phyloP scores from a whole-genome alignment of 2,113 vertebrate genomes.

The Haplotaxodon microlepis region DNA sequence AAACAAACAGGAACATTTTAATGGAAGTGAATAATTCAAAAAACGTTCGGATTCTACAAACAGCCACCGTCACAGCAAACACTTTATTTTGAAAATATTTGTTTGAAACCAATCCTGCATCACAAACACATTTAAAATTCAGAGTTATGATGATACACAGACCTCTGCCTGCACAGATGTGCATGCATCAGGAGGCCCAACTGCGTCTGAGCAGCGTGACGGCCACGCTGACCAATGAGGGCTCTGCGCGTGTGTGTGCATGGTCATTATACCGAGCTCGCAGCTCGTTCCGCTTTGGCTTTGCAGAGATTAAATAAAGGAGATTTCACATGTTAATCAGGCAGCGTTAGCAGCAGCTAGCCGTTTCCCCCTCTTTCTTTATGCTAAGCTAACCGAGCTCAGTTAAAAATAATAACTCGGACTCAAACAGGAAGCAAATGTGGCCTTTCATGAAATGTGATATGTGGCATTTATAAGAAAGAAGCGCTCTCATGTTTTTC shows the following conservation, averaged over 20 bases:
- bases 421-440: neutral
- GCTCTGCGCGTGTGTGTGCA: neutral
- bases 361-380: neutral
- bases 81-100: neutral
- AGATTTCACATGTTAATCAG: neutral
- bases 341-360: neutral
- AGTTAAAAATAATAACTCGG: neutral
- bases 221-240: neutral
- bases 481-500: neutral
- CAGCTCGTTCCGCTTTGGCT: neutral
- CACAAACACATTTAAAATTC: neutral
- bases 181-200: neutral
- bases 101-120: neutral
- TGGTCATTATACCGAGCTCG: neutral
- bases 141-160: neutral
- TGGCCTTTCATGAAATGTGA: neutral
- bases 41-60: neutral
- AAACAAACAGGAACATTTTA: neutral
- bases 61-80: neutral
- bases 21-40: neutral
- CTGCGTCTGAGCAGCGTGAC: neutral
- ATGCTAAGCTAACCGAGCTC: neutral
- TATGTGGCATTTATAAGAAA: neutral
- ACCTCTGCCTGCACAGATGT: neutral
- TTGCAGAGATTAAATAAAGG: neutral